phyloP scores from a whole-genome alignment of 2,888 invertebrate genomes.

The Apodemia zela region DNA sequence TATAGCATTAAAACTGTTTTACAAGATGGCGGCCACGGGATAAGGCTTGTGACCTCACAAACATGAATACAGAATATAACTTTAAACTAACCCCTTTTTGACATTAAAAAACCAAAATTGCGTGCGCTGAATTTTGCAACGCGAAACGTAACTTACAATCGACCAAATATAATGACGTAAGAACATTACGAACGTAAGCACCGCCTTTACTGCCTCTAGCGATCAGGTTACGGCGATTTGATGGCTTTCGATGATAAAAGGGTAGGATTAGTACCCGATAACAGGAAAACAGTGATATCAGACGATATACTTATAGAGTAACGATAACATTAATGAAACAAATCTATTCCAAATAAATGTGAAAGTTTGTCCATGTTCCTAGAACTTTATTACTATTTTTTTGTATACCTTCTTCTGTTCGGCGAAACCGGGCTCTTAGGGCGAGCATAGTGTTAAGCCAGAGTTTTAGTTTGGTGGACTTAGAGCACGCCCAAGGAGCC shows the following conservation, averaged over 20 bases:
- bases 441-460: no score
- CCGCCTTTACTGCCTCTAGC: constrained; percentile 3
- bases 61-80: no score
- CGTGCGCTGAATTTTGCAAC: no score
- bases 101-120: no score
- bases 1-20: no score
- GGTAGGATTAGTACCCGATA: background rate
- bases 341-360: background rate
- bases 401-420: no score
- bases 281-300: background rate
- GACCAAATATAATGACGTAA: background rate
- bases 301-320: background rate
- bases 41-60: no score
- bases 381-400: background rate
- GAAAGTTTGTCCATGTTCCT: background rate
- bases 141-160: background rate
- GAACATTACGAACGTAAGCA: constrained; percentile 1
- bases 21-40: no score
- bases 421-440: no score
- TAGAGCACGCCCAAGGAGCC: no score
- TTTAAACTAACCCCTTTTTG: no score
- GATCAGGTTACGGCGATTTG: constrained; percentile 21
- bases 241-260: background rate
- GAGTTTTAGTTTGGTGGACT: no score
- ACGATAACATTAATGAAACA: background rate